Base-by-base conservation (phyloP, 2,113 vertebrate genomes). In the Anser brachyrhynchus region DNA sequence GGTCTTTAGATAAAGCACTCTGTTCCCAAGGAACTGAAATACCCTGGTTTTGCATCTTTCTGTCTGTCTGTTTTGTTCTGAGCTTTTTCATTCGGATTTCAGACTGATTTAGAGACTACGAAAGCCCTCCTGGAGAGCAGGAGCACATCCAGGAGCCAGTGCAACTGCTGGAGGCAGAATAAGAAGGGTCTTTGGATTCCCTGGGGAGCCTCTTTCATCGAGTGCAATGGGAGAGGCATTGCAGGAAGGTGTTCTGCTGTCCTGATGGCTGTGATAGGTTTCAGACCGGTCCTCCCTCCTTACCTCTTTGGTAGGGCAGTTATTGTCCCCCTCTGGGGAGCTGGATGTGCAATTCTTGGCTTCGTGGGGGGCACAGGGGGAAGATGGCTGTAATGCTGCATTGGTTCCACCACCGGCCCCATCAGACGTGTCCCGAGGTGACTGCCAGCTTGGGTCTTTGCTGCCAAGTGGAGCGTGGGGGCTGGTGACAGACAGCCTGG, bases 341-440 rank as follows among this genome's bases (percentile, higher is more conserved):
- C 1, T 41, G 18, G 37, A 59, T 18, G 10, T 0, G 0, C 71
- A 61, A 55, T 28, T 57, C 22, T 9, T 31, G 55, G 43, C 6
- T 69, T 69, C 4, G 19, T 13, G 41, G 39, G 17, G 25, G 15
- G 12, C 43, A 2, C 52, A 41, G 23, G 11, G 12, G 37, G 37
- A 37, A 31, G 46, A 2, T 19, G 55, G 23, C 6, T 14, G 70
- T 1, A 13, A 11, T 2, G 7, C 12, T 2, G 3, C 6, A 0
- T 72, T 1, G 0, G 33, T 83, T 70, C 59, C 65, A 70, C 22
- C 1, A 0, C 57, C 49, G 70, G 23, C 35, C 44, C 54, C 54
- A 57, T 14, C 77, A 43, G 49, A 62, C n/a, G 59, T 41, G 57
- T 67, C 55, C 77, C 59, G 2, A 1, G 3, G 16, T 29, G 70